phyloP scores from a whole-genome alignment of 64 coral and sea anemone genomes.

The Trachythela sp. region DNA sequence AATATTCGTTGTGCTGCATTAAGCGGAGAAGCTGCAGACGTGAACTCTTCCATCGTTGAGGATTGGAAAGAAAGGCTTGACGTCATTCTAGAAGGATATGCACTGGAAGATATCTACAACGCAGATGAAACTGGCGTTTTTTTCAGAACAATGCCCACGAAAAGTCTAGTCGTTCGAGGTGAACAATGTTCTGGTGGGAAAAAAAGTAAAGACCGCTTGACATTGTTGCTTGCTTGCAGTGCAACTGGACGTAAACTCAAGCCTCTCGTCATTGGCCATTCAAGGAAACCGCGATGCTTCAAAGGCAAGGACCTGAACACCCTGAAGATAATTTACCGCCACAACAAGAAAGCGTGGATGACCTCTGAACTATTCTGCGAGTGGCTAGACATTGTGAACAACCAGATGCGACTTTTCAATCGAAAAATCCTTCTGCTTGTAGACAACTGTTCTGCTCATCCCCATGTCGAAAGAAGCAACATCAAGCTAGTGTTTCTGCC shows the following conservation, averaged over 20 bases:
- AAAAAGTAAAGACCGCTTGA: too few relatives aligned
- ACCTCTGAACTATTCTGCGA: too few relatives aligned
- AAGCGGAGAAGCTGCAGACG: neutral
- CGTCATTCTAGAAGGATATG: constrained; percentile 13
- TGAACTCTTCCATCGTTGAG: neutral
- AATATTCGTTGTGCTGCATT: constrained; percentile 8
- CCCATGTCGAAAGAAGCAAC: constrained; percentile 8
- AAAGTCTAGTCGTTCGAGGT: neutral
- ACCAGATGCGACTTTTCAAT: too few relatives aligned
- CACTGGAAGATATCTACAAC: constrained; percentile 14
- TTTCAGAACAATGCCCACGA: constrained; percentile 17
- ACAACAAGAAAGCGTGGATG: constrained; percentile 45
- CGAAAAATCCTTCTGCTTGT: constrained; percentile 15
- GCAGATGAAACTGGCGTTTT: constrained; percentile 15
- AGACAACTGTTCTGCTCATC: constrained; percentile 29
- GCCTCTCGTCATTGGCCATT: too few relatives aligned
- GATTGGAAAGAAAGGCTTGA: neutral
- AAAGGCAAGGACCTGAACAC: neutral
- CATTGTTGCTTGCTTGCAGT: too few relatives aligned
- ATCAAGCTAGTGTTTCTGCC: constrained; percentile 45
- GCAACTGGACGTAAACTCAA: too few relatives aligned
- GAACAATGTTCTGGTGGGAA: neutral
- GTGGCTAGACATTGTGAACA: too few relatives aligned
- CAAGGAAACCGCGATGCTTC: neutral
- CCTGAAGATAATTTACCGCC: neutral